Evolutionary conservation across 37 sponge, comb jelly and placozoan species (phyloP).

Genomic region (Cladorhizidae sp.): DNA sequence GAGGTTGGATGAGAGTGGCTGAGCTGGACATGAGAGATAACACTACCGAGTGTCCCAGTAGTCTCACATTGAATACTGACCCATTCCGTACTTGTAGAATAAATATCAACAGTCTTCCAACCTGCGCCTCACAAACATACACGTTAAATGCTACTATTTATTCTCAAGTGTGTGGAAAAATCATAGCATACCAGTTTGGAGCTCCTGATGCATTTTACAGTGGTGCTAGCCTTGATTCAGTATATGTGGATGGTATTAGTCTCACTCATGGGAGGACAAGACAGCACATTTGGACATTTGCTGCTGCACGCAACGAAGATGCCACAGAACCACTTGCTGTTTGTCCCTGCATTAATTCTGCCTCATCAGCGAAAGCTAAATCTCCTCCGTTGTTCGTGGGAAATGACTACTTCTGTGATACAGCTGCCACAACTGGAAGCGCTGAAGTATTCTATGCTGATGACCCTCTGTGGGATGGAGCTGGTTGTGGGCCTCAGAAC

Average conservation of each 20-base stretch:
- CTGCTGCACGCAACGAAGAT: background rate
- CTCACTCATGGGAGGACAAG: background rate
- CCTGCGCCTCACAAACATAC: too few relatives aligned
- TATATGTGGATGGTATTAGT: constrained; percentile 4
- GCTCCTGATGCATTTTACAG: background rate
- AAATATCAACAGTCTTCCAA: too few relatives aligned
- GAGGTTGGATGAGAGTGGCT: constrained; percentile 21
- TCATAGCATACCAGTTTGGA: constrained; percentile 16
- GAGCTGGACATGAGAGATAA: background rate
- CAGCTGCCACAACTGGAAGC: constrained; percentile 9
- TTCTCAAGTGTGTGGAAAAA: constrained; percentile 1
- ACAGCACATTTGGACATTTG: background rate
- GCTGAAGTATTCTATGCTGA: constrained; percentile 11
- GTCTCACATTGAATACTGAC: too few relatives aligned
- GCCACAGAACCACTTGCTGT: background rate
- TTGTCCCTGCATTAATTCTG: constrained; percentile 6
- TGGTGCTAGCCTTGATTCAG: background rate
- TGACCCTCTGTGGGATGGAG: constrained; percentile 68
- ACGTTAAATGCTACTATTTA: background rate
- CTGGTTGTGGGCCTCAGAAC: constrained; percentile 45
- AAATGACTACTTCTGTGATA: constrained; percentile 53
- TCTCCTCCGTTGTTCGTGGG: constrained; percentile 14
- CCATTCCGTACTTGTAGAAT: too few relatives aligned
- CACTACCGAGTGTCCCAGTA: too few relatives aligned
- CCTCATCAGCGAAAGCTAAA: background rate